These are phyloP conservation scores for Ptiloglossa arizonensis DNA, from an alignment of 1,140 invertebrate species.

Conservation along the genomic window DNA sequence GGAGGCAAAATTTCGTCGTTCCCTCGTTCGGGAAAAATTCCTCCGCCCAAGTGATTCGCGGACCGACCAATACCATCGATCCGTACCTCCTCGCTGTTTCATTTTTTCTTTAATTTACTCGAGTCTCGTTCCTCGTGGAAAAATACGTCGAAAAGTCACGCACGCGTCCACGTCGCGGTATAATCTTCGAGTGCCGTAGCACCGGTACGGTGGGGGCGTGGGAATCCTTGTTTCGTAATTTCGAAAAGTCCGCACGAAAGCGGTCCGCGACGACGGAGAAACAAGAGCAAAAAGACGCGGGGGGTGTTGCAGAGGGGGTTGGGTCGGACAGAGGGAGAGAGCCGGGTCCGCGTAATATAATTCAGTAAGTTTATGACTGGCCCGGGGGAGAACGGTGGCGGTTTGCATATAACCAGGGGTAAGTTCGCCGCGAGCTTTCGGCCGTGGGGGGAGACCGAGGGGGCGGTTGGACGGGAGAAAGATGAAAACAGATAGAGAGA, in stretches of 20 bases:
- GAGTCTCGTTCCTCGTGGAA: too few species aligned
- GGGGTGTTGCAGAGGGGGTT: constrained; percentile 26
- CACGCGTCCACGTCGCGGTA: too few species aligned
- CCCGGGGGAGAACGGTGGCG: constrained; percentile 77
- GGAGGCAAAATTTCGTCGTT: too few species aligned
- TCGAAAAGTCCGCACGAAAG: constrained; percentile 32
- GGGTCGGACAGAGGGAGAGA: constrained; percentile 61
- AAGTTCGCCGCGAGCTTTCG: constrained; percentile 74
- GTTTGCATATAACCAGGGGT: constrained; percentile 81
- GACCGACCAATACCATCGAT: not conserved
- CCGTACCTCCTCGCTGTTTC: too few species aligned
- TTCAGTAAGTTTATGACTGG: constrained; percentile 82
- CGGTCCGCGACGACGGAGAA: constrained; percentile 13
- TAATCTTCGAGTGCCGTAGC: too few species aligned
- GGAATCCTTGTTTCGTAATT: constrained; percentile 12
- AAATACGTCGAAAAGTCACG: too few species aligned
- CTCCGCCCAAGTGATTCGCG: too few species aligned
- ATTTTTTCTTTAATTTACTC: too few species aligned
- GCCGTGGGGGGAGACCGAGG: constrained; percentile 35
- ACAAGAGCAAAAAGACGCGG: constrained; percentile 24
- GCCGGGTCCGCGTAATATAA: constrained; percentile 79
- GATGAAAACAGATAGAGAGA: constrained; percentile 48
- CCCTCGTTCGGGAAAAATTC: too few species aligned
- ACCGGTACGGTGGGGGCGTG: too few species aligned
- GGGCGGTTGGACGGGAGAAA: constrained; percentile 24